Base-by-base conservation (phyloP, 1,140 invertebrate species). In the Eueides isabella region DNA sequence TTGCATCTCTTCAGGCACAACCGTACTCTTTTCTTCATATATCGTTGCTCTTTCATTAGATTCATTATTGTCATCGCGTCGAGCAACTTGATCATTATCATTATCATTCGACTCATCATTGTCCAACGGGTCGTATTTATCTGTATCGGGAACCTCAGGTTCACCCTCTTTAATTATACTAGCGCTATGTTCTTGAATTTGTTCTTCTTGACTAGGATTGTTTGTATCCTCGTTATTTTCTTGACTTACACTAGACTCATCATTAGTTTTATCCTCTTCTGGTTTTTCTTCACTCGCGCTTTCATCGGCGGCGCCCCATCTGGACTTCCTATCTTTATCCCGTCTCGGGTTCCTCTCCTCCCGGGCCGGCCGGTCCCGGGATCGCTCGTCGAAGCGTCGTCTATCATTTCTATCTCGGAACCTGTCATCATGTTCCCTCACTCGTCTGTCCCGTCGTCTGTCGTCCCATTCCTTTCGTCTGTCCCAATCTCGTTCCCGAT, bases 221-320 rank as follows among this genome's bases (percentile, higher is more conserved):
- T 71, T 28, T 67, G 31, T 68, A 65, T 75, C 70, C 16, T 41
- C 55, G 33, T 72, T 44, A 28, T 70, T 62, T 26, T 16, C 6
- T 66, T 73, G 66, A 31, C 11, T 71, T 41, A 61, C 68, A 61
- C 33, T 75, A 41, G 48, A n/a, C 55, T 14, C 35, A 38, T 76
- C 74, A 5, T 28, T 35, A 9, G 16, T 12, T 48, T 62, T 72
- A n/a, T 72, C 63, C 29, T 61, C 44, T 11, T 26, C 28, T 28
- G 12, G 23, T 30, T 23, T 66, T 38, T 71, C 77, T 11, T 81
- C 79, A 16, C n/a, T 65, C 38, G 63, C 65, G 6, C 73, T 55
- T n/a, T 91, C 89, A 3, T 91, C 90, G 0, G 87, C 84, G 0
- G 90, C 91, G 2, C 90, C 91, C 91, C 91, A 93, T 44, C 91